These are phyloP conservation scores for Chelonoidis abingdonii DNA, from an alignment of 2,113 vertebrate genomes.

Conservation along the genomic window DNA sequence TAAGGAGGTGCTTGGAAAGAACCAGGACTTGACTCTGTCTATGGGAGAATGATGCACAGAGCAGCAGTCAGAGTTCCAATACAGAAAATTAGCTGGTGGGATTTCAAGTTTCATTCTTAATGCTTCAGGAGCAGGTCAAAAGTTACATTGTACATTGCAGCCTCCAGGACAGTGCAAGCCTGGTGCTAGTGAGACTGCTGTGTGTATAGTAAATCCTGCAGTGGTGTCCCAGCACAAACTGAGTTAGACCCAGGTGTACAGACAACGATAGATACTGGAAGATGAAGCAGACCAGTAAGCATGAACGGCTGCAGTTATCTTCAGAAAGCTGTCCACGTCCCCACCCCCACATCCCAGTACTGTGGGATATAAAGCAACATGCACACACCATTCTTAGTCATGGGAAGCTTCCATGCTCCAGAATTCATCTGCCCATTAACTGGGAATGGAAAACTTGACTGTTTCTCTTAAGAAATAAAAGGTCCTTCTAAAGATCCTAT, in stretches of 20 bases:
- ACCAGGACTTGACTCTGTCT: background rate
- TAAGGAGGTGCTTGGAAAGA: background rate
- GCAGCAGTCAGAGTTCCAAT: background rate
- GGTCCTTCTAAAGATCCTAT: background rate
- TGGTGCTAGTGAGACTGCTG: no score
- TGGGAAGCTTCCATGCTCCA: background rate
- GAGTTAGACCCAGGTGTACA: background rate
- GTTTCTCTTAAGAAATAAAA: background rate
- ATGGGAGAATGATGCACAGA: background rate
- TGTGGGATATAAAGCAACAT: fast-evolving
- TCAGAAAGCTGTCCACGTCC: no score
- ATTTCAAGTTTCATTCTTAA: no score
- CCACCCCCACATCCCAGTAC: background rate
- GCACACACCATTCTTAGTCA: background rate
- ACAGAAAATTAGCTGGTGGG: background rate
- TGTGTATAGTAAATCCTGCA: background rate
- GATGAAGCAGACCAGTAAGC: background rate
- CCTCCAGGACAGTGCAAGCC: no score
- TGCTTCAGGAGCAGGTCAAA: no score
- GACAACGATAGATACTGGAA: background rate
- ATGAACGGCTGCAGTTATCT: background rate
- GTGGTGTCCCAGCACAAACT: background rate
- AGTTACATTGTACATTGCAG: no score
- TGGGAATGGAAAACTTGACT: background rate
- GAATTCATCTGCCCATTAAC: background rate